Conservation (phyloP, 2,888 invertebrate species). For the Agriopis aurantiaria region DNA sequence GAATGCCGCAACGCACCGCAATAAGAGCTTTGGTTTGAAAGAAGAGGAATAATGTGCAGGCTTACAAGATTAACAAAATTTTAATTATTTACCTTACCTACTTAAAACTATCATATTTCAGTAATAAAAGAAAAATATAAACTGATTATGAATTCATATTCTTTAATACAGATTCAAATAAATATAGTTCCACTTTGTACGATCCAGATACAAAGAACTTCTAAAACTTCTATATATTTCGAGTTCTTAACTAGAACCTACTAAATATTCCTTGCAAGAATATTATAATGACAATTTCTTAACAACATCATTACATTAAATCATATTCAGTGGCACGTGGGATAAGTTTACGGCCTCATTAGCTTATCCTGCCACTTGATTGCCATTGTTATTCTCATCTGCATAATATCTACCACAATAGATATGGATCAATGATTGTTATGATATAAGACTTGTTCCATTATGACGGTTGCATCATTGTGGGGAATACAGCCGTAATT, state of each 20-base stretch:
- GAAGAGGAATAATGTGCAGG: neutral
- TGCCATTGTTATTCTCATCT: slow-evolving; percentile 29
- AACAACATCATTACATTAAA: slow-evolving; percentile 15
- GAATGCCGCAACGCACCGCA: neutral
- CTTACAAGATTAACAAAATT: neutral
- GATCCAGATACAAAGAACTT: too few relatives aligned
- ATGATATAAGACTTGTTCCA: slow-evolving; percentile 27
- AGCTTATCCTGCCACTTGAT: slow-evolving; percentile 27
- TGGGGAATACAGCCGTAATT: slow-evolving; percentile 12
- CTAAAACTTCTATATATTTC: too few relatives aligned
- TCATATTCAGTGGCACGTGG: slow-evolving; percentile 29
- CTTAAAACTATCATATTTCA: too few relatives aligned
- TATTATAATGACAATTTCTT: slow-evolving; percentile 2
- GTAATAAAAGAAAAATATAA: too few relatives aligned
- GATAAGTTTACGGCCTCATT: slow-evolving; percentile 27
- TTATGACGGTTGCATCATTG: slow-evolving; percentile 34
- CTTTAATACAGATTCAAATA: neutral
- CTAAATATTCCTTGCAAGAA: neutral
- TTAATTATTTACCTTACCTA: too few relatives aligned
- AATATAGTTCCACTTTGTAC: too few relatives aligned
- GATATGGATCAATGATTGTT: slow-evolving; percentile 36
- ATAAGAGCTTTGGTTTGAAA: slow-evolving; percentile 2
- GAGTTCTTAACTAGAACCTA: too few relatives aligned
- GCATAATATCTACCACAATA: slow-evolving; percentile 23
- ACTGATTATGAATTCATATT: too few relatives aligned